Conservation (phyloP, 2,888 invertebrate species). For the Tethea ocularis region DNA sequence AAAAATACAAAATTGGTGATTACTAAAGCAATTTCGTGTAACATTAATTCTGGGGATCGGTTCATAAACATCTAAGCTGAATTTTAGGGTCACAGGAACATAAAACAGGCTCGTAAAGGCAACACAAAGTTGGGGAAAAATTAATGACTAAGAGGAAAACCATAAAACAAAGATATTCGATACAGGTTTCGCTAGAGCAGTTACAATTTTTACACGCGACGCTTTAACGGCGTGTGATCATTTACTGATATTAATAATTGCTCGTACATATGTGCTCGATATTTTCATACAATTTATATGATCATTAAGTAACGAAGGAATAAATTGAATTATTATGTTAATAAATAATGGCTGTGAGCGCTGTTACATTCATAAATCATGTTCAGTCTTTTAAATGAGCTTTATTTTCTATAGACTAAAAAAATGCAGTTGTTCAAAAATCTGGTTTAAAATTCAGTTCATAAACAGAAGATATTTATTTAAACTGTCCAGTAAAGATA, state of each 20-base stretch:
- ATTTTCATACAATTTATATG: background rate
- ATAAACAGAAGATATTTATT: no score
- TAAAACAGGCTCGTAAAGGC: constrained; percentile 58
- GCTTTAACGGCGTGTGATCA: constrained; percentile 39
- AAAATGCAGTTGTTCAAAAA: no score
- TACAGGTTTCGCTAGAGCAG: constrained; percentile 24
- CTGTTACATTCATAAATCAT: background rate
- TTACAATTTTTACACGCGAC: constrained; percentile 41
- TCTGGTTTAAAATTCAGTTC: no score
- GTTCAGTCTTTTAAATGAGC: no score
- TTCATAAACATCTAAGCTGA: constrained; percentile 54
- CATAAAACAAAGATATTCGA: constrained; percentile 44
- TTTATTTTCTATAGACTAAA: no score
- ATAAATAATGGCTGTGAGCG: background rate
- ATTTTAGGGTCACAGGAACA: constrained; percentile 50
- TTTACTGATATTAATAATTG: constrained; percentile 6
- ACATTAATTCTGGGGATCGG: constrained; percentile 48
- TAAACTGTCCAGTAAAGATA: no score
- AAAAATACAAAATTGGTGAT: constrained; percentile 34
- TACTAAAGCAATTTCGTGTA: constrained; percentile 39
- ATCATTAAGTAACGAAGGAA: background rate
- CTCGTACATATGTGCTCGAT: background rate
- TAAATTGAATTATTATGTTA: background rate
- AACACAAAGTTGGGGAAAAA: constrained; percentile 53
- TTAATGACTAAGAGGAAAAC: constrained; percentile 44